A percentile compares a stretch with the other conserved stretches of the same genome.
Evolutionary conservation across 2,888 invertebrate genomes (phyloP).

Genomic region (Kryphioiulus occultus): DNA sequence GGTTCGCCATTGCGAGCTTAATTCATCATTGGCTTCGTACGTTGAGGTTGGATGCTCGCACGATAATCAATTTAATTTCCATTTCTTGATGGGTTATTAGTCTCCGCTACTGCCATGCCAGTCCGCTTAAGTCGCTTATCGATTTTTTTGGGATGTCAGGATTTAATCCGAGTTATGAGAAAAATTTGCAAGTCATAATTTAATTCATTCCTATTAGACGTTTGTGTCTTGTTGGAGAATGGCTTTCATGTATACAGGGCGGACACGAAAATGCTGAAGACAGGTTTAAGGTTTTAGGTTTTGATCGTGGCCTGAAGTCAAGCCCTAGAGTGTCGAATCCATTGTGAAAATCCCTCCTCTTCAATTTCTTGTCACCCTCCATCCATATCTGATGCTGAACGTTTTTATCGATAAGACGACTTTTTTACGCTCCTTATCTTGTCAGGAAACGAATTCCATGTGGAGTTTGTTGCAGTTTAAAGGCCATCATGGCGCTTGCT

Average conservation of each 20-base stretch:
- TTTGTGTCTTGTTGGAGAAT: background rate
- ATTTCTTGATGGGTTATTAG: conserved; percentile 35
- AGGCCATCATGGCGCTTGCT: background rate
- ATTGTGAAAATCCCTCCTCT: conserved; percentile 29
- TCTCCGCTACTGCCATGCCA: too few species aligned
- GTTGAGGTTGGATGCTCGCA: background rate
- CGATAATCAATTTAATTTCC: conserved; percentile 35
- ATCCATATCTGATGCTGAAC: conserved; percentile 18
- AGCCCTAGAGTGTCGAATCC: background rate
- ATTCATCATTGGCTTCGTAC: conserved; percentile 11
- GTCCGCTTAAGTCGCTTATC: conserved; percentile 2
- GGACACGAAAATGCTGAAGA: background rate
- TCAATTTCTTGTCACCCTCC: conserved; percentile 28
- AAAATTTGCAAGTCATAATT: conserved; percentile 13
- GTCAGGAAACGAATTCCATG: conserved; percentile 26
- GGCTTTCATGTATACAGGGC: background rate
- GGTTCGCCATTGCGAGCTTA: background rate
- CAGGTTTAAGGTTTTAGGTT: background rate
- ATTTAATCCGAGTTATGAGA: conserved; percentile 9
- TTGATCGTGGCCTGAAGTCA: conserved; percentile 22
- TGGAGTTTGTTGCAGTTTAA: conserved; percentile 31
- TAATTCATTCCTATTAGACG: background rate
- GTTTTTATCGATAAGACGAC: conserved; percentile 6
- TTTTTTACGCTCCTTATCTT: conserved; percentile 29
- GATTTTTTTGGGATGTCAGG: background rate